Conservation (phyloP, 2,797 vertebrate genomes). For the Argyrosomus regius region DNA sequence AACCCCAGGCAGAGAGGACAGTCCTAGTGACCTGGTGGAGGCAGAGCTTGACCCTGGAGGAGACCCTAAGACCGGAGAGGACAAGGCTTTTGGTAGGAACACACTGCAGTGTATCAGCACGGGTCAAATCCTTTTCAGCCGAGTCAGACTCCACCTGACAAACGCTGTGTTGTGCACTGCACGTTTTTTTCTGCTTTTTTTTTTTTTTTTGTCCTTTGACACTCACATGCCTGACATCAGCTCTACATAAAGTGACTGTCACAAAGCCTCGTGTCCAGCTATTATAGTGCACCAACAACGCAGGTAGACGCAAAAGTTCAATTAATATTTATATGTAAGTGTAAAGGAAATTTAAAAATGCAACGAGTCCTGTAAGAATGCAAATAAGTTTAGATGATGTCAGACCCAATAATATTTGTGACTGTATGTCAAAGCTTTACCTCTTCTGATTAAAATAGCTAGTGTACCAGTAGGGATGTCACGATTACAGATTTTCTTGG, state of each 20-base stretch:
- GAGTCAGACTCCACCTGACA: too few relatives aligned
- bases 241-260: not conserved
- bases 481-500: too few relatives aligned
- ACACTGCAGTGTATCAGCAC: not conserved
- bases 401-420: not conserved
- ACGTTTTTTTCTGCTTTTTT: too few relatives aligned
- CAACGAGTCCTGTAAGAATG: not conserved
- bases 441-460: too few relatives aligned
- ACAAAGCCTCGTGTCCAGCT: not conserved
- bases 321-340: not conserved
- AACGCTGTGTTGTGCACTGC: too few relatives aligned
- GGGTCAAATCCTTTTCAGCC: too few relatives aligned
- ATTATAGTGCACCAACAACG: not conserved
- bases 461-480: too few relatives aligned
- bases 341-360: not conserved
- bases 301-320: not conserved
- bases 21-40: slow-evolving; percentile 89
- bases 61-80: slow-evolving; percentile 79
- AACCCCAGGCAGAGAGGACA: slow-evolving; percentile 91
- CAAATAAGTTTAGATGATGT: not conserved
- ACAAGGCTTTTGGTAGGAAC: slow-evolving; percentile 80
- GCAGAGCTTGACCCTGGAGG: slow-evolving; percentile 89
- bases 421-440: too few relatives aligned
- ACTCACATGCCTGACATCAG: not conserved
- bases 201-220: too few relatives aligned